A percentile compares a stretch with the other conserved stretches of the same genome.
Evolutionary conservation across 2,888 invertebrate species (phyloP).

Genomic region (Drosophila antonietae): DNA sequence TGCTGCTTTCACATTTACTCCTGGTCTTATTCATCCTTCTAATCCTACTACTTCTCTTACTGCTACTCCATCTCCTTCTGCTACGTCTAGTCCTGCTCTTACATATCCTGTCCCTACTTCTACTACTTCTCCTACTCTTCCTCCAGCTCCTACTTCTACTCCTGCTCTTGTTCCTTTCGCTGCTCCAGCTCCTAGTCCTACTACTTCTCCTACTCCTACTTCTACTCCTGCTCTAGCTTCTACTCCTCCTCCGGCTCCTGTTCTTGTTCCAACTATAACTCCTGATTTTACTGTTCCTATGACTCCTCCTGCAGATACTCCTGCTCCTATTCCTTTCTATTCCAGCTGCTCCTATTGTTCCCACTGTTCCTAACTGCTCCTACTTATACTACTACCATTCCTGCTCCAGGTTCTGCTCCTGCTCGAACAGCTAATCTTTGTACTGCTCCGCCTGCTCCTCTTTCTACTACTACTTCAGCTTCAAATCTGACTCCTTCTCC

Average conservation of each 20-base stretch:
- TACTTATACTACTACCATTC: not conserved
- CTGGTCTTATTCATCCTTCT: no score
- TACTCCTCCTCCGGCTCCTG: no score
- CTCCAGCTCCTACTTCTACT: no score
- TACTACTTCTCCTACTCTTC: not conserved
- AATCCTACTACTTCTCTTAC: no score
- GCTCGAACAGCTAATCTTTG: no score
- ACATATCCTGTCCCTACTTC: no score
- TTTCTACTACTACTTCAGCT: no score
- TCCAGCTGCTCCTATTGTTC: not conserved
- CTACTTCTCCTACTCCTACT: not conserved
- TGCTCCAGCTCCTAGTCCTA: not conserved
- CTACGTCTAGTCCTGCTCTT: not conserved
- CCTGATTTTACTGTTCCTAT: not conserved
- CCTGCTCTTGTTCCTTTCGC: not conserved
- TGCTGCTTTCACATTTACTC: no score
- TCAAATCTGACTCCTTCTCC: not conserved
- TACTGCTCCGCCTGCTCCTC: no score
- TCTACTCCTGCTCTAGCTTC: not conserved
- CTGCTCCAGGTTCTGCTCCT: not conserved
- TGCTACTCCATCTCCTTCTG: no score
- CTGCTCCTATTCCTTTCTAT: not conserved
- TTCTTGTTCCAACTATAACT: no score
- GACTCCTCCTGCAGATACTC: not conserved
- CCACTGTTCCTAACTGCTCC: not conserved